Conservation (phyloP, 2,797 vertebrate species). For the Falco naumanni region DNA sequence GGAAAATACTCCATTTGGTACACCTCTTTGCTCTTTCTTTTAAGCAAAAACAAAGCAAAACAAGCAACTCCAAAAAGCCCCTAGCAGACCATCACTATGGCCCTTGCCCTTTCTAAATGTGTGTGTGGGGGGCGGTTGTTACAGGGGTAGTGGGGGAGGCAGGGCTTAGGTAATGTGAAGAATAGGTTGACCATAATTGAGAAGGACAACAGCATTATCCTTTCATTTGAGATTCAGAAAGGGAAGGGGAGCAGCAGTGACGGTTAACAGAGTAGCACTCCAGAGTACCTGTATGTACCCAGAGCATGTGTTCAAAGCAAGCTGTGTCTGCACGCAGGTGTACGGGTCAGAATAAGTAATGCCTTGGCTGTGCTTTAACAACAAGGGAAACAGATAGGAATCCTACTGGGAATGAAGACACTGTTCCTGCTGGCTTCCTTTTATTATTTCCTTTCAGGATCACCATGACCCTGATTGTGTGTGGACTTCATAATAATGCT, state of each 20-base stretch:
- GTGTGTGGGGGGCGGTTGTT: rapidly evolving
- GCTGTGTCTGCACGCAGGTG: background rate
- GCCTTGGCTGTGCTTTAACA: background rate
- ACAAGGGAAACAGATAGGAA: background rate
- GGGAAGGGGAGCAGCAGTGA: background rate
- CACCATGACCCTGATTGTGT: rapidly evolving
- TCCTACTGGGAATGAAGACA: background rate
- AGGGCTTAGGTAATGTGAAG: background rate
- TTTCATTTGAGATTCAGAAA: background rate
- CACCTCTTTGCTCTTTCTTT: background rate
- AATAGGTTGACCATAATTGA: background rate
- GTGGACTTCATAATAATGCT: background rate
- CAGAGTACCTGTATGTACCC: background rate
- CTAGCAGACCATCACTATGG: rapidly evolving
- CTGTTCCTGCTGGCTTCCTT: background rate
- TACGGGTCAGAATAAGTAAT: background rate
- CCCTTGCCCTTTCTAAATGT: background rate
- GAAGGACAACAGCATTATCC: background rate
- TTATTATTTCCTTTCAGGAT: background rate
- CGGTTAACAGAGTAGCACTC: background rate
- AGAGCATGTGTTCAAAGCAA: background rate
- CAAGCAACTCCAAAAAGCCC: background rate
- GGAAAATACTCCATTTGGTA: background rate
- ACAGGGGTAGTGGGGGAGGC: rapidly evolving
- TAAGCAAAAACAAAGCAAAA: background rate